Conservation (phyloP, 23 tunicate genomes). For the Halocynthia roretzi region DNA sequence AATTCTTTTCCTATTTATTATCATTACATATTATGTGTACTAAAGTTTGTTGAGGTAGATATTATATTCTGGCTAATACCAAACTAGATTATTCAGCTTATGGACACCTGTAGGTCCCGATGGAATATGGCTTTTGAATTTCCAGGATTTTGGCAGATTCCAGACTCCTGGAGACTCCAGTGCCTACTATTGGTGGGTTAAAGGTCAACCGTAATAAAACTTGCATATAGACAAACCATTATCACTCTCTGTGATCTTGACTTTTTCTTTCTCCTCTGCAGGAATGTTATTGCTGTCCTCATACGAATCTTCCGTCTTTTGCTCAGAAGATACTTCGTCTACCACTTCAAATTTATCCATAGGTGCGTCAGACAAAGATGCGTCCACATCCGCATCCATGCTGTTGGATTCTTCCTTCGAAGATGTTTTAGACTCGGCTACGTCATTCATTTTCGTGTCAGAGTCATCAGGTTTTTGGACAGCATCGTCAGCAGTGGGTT, state of each 20-base stretch:
- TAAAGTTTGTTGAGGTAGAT: too few relatives aligned
- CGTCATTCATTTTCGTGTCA: not conserved
- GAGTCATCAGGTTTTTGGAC: not conserved
- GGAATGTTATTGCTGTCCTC: not conserved
- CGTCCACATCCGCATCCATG: not conserved
- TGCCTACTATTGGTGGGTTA: too few relatives aligned
- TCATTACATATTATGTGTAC: too few relatives aligned
- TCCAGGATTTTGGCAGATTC: too few relatives aligned
- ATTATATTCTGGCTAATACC: too few relatives aligned
- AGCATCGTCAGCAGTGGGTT: not conserved
- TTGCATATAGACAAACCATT: not conserved
- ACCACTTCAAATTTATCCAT: not conserved
- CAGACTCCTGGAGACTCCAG: too few relatives aligned
- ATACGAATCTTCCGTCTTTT: not conserved
- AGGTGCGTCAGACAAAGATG: not conserved
- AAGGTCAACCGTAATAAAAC: too few relatives aligned
- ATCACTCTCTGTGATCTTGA: slow-evolving; percentile 32
- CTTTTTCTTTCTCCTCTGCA: not conserved
- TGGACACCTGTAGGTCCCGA: too few relatives aligned
- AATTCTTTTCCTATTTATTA: too few relatives aligned
- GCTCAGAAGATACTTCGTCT: not conserved
- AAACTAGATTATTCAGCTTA: too few relatives aligned
- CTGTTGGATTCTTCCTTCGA: not conserved
- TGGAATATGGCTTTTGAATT: too few relatives aligned
- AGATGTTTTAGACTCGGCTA: not conserved